Percentiles rank a stretch among this genome's conserved stretches.
These are phyloP conservation scores for Dendrolimus pini DNA, from an alignment of 2,888 invertebrate species.

Conservation along the genomic window DNA sequence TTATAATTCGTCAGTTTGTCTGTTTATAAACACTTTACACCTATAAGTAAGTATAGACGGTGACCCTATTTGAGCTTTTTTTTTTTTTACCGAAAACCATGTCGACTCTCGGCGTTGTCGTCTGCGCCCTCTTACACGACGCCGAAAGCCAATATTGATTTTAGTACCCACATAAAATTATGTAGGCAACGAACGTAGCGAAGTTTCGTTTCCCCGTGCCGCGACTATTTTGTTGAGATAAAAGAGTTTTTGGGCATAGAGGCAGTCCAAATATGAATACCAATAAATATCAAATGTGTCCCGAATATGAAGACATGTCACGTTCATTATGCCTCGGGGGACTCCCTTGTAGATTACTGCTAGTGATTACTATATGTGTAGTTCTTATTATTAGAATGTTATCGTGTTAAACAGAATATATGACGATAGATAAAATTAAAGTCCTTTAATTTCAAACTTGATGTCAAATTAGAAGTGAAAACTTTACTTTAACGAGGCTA, in stretches of 20 bases:
- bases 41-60: no score
- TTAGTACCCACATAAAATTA: not conserved
- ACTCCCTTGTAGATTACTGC: not conserved
- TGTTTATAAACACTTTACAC: no score
- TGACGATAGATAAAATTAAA: no score
- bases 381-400: no score
- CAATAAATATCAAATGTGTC: not conserved
- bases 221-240: not conserved
- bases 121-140: not conserved
- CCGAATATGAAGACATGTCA: not conserved
- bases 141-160: not conserved
- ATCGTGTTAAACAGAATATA: no score
- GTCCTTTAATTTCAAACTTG: no score
- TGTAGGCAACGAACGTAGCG: not conserved
- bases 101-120: not conserved
- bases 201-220: not conserved
- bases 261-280: not conserved
- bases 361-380: no score
- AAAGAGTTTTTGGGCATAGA: not conserved
- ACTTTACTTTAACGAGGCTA: no score
- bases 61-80: not conserved
- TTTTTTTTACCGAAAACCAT: not conserved
- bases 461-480: no score
- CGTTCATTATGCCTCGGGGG: not conserved
- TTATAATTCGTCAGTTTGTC: no score